Evolutionary conservation across 2,113 vertebrate species (phyloP).

Genomic region (Reinhardtius hippoglossoides): DNA sequence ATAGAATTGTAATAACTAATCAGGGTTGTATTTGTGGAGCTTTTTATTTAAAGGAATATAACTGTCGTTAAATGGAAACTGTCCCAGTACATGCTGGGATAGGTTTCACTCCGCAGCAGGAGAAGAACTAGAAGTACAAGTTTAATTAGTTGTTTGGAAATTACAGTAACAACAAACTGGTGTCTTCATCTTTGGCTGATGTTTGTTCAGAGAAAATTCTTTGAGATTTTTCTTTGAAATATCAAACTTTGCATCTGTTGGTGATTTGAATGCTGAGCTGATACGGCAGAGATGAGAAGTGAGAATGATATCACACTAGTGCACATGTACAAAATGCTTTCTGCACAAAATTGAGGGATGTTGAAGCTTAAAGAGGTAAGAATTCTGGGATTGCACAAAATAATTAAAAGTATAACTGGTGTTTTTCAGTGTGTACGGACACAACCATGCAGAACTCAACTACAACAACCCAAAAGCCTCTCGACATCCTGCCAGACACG

Average conservation of each 20-base stretch:
- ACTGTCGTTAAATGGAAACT: neutral
- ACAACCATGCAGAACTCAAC: neutral
- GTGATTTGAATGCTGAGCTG: neutral
- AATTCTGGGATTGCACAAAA: neutral
- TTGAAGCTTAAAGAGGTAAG: neutral
- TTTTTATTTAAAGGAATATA: no score
- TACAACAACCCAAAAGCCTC: constrained; percentile 30
- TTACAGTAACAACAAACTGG: no score
- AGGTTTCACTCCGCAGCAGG: neutral
- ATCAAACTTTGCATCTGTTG: neutral
- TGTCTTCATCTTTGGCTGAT: no score
- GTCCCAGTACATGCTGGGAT: neutral
- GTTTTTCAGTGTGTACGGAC: constrained; percentile 34
- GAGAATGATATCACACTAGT: neutral
- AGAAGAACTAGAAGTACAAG: no score
- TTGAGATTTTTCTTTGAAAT: no score
- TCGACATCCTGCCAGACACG: constrained; percentile 33
- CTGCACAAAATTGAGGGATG: neutral
- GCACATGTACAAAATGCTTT: neutral
- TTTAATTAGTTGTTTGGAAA: no score
- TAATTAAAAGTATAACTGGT: neutral
- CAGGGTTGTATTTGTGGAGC: no score
- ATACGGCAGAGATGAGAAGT: neutral
- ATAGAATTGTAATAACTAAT: neutral
- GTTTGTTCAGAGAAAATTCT: no score